Evolutionary conservation across 2,113 vertebrate species (phyloP).

Genomic region (Carettochelys insculpta): DNA sequence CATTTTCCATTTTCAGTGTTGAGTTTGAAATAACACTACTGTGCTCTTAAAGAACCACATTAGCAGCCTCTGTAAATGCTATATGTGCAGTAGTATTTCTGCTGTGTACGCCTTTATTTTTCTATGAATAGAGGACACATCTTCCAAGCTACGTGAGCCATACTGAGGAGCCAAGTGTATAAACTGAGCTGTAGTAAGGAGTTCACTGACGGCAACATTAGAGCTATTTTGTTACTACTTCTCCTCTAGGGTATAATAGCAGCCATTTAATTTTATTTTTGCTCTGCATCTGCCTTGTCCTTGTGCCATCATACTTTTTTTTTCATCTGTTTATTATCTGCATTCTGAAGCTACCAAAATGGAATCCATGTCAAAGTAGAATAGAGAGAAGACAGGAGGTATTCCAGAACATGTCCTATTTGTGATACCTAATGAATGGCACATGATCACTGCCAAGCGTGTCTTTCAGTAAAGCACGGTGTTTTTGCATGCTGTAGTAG

Average conservation of each 20-base stretch:
- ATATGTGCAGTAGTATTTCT: accelerated
- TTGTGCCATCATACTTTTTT: background rate
- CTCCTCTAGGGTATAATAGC: background rate
- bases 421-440: background rate
- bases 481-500: background rate
- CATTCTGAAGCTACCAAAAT: background rate
- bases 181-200: background rate
- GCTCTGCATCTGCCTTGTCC: background rate
- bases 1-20: slow-evolving; percentile 15
- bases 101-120: background rate
- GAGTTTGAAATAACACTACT: background rate
- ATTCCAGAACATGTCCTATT: background rate
- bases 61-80: background rate
- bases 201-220: background rate
- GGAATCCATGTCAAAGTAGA: background rate
- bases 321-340: background rate
- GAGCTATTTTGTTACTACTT: background rate
- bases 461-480: background rate
- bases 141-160: background rate
- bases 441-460: background rate
- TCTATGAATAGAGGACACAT: background rate
- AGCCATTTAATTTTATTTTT: background rate
- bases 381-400: background rate
- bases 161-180: accelerated
- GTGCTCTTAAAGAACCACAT: background rate